These are phyloP conservation scores for Laticauda colubrina DNA, from an alignment of 2,113 vertebrate species.

Conservation along the genomic window DNA sequence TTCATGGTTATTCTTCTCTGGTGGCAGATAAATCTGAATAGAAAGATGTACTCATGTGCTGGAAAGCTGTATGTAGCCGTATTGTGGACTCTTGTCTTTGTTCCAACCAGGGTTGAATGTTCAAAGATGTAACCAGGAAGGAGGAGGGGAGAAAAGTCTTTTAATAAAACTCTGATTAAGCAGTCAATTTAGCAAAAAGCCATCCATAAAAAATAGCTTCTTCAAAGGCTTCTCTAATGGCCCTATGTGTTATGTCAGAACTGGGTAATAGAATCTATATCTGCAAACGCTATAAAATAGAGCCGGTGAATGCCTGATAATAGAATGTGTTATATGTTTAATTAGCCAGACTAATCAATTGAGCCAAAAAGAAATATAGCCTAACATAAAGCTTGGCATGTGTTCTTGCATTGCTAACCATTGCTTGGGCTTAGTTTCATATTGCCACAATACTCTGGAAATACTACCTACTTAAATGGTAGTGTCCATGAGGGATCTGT, in stretches of 20 bases:
- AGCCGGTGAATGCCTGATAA: conserved; percentile 43
- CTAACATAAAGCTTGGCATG: conserved; percentile 24
- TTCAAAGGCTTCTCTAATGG: conserved; percentile 37
- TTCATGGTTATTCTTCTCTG: conserved; percentile 27
- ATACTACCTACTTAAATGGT: background rate
- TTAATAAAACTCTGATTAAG: conserved; percentile 43
- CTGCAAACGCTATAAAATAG: conserved; percentile 54
- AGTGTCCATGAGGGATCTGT: background rate
- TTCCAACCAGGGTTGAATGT: accelerated
- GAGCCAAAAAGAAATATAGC: conserved; percentile 24
- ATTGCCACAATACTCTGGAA: background rate
- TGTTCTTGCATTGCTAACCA: background rate
- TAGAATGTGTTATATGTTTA: conserved; percentile 54
- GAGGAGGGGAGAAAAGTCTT: conserved; percentile 11
- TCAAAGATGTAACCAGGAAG: background rate
- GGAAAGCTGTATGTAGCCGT: background rate
- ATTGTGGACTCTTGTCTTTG: conserved; percentile 7
- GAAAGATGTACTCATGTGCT: conserved; percentile 17
- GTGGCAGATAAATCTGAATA: conserved; percentile 48
- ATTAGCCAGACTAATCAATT: conserved; percentile 59
- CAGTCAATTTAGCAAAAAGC: conserved; percentile 57
- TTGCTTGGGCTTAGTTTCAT: conserved; percentile 27
- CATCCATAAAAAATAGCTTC: conserved; percentile 33
- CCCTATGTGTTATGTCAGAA: conserved; percentile 57
- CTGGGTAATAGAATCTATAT: conserved; percentile 58